phyloP scores from a whole-genome alignment of 2,888 invertebrate genomes.

The Habrosyne pyritoides region DNA sequence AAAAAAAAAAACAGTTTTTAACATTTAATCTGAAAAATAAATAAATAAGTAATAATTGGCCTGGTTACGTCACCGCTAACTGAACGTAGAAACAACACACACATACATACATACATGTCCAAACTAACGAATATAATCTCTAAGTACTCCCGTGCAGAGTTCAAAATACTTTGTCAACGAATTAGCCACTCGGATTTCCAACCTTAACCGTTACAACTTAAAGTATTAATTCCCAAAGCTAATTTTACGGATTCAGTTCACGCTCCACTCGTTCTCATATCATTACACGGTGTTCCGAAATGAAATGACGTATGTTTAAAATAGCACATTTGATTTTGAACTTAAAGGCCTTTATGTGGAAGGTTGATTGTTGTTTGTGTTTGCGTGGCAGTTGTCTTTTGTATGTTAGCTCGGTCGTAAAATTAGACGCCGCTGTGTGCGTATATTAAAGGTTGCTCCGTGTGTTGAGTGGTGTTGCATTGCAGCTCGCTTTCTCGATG shows the following conservation, averaged over 20 bases:
- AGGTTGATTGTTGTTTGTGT: constrained; percentile 20
- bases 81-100: constrained; percentile 8
- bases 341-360: constrained; percentile 15
- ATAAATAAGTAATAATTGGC: constrained; percentile 13
- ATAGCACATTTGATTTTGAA: constrained; percentile 18
- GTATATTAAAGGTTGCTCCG: constrained; percentile 68
- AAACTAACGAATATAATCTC: not conserved
- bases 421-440: constrained; percentile 62
- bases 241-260: constrained; percentile 12
- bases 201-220: not conserved
- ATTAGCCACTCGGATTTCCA: not conserved
- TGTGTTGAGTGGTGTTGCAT: constrained; percentile 40
- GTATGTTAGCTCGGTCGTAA: constrained; percentile 54
- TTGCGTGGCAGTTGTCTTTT: constrained; percentile 7
- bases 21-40: constrained; percentile 11
- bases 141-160: not conserved
- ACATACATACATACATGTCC: not conserved
- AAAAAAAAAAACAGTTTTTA: not conserved
- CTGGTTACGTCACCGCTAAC: constrained; percentile 14
- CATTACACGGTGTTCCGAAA: constrained; percentile 26
- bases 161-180: constrained; percentile 1
- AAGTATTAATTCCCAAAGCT: not conserved
- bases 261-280: constrained; percentile 25
- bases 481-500: constrained; percentile 53
- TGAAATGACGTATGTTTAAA: constrained; percentile 26